Percentiles rank a stretch among this genome's conserved stretches.
Conservation (phyloP, 2,888 invertebrate genomes). For the Pherbina coryleti region DNA sequence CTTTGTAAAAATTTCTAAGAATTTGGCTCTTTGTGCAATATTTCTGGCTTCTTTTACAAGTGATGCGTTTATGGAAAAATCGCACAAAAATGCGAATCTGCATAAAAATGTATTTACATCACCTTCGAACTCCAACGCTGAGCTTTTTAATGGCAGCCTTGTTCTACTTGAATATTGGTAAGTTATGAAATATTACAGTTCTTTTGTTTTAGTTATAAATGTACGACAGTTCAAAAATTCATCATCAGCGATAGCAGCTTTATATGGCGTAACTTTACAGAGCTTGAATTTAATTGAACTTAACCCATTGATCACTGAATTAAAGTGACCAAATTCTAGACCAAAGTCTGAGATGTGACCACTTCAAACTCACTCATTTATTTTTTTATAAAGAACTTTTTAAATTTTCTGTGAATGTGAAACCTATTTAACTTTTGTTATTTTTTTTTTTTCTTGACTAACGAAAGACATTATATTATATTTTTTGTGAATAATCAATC, state of each 20-base stretch:
- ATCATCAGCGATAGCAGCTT: background rate
- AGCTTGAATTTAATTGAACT: no score
- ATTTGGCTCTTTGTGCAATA: background rate
- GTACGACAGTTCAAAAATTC: background rate
- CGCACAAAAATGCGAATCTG: constrained; percentile 32
- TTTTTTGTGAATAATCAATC: no score
- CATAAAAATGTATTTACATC: constrained; percentile 47
- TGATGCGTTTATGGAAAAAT: constrained; percentile 29
- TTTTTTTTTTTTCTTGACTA: no score
- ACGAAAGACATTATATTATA: no score
- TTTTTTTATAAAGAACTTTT: no score
- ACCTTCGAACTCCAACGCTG: constrained; percentile 48
- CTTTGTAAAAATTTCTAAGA: background rate
- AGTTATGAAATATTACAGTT: constrained; percentile 46
- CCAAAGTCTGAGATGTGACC: no score
- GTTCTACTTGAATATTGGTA: constrained; percentile 59
- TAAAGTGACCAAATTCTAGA: no score
- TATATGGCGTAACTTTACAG: no score
- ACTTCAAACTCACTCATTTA: no score
- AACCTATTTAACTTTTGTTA: no score
- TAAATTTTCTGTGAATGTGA: no score
- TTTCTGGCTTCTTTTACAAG: background rate
- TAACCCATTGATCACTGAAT: no score
- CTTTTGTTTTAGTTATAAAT: background rate
- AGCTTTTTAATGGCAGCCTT: constrained; percentile 57